phyloP scores from a whole-genome alignment of 2,888 invertebrate species.

The Anaspis maculata region DNA sequence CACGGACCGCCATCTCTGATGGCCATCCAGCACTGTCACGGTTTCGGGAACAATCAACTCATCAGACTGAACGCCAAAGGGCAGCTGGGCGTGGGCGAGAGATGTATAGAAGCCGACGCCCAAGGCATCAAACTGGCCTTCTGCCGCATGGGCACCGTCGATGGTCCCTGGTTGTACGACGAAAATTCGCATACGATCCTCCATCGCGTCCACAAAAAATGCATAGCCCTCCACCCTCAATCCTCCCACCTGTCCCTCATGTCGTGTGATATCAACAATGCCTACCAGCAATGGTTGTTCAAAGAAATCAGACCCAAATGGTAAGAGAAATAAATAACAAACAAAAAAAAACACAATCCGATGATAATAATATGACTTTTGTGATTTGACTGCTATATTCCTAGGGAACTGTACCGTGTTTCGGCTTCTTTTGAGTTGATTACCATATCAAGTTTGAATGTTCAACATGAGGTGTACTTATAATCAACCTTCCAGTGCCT shows the following conservation, averaged over 20 bases:
- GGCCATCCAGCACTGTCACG: slow-evolving; percentile 88
- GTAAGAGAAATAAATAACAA: slow-evolving; percentile 35
- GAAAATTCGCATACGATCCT: slow-evolving; percentile 63
- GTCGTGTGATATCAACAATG: slow-evolving; percentile 77
- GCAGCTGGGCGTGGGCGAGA: slow-evolving; percentile 86
- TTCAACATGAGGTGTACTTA: too few relatives aligned
- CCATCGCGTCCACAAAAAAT: slow-evolving; percentile 71
- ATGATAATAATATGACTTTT: neutral
- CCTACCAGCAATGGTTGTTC: slow-evolving; percentile 84
- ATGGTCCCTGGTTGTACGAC: slow-evolving; percentile 92
- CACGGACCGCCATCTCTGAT: slow-evolving; percentile 85
- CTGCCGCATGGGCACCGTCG: slow-evolving; percentile 85
- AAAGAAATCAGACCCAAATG: slow-evolving; percentile 63
- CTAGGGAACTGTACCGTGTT: too few relatives aligned
- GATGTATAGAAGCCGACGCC: slow-evolving; percentile 85
- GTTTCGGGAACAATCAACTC: slow-evolving; percentile 89
- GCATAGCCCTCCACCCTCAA: slow-evolving; percentile 77
- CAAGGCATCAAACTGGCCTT: slow-evolving; percentile 83
- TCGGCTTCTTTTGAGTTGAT: too few relatives aligned
- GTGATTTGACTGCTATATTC: neutral
- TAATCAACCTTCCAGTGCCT: too few relatives aligned
- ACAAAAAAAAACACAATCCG: neutral
- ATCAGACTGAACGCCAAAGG: slow-evolving; percentile 88
- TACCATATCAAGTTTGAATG: too few relatives aligned
- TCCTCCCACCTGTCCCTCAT: slow-evolving; percentile 68